Evolutionary conservation across 2,113 vertebrate genomes (phyloP).

Genomic region (Mirounga angustirostris): DNA sequence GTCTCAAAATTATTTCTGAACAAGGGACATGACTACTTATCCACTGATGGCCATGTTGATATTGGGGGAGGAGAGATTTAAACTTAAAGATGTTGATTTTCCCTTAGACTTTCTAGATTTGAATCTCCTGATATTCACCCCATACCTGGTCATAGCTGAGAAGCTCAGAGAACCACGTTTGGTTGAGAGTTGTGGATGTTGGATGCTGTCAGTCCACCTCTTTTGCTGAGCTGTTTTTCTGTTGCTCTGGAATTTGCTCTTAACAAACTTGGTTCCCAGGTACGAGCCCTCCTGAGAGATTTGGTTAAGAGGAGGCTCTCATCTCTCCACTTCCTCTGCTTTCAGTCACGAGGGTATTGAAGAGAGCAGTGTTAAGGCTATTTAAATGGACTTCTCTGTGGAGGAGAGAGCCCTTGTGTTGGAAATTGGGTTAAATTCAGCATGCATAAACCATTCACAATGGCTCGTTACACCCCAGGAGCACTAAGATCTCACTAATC

Average conservation of each 20-base stretch:
- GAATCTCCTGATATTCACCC: background rate
- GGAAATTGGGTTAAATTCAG: constrained; percentile 10
- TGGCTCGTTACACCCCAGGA: background rate
- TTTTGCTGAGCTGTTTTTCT: background rate
- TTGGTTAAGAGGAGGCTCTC: background rate
- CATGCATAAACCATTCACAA: background rate
- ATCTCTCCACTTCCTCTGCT: background rate
- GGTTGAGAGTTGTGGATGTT: rapidly evolving
- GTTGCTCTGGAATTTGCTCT: background rate
- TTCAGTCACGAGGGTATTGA: background rate
- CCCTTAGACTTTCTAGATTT: background rate
- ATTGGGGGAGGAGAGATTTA: background rate
- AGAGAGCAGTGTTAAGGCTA: background rate
- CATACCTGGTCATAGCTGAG: background rate
- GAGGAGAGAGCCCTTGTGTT: background rate
- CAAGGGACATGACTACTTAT: background rate
- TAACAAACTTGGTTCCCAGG: background rate
- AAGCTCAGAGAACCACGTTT: rapidly evolving
- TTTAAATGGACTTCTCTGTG: background rate
- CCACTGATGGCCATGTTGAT: rapidly evolving
- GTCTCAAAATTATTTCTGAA: background rate
- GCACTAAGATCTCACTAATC: background rate
- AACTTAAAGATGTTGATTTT: background rate
- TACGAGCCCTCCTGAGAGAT: background rate
- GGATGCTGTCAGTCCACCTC: too few species aligned